These are phyloP conservation scores for Brachynemurus nebulosus DNA, from an alignment of 2,888 invertebrate species.

Conservation along the genomic window DNA sequence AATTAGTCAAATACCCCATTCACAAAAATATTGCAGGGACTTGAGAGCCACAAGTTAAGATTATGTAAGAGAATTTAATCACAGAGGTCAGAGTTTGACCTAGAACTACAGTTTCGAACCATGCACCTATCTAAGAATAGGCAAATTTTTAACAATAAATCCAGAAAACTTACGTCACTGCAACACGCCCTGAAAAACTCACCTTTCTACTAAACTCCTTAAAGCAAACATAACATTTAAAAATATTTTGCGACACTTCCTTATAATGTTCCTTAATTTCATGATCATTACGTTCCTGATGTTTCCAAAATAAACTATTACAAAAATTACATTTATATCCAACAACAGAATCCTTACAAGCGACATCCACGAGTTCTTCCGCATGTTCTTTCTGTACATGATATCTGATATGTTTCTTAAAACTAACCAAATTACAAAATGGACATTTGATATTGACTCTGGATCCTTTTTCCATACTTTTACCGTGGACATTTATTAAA, in stretches of 20 bases:
- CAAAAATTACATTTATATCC: constrained; percentile 18
- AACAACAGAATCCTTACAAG: no score
- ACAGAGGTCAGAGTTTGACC: no score
- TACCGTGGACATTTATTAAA: constrained; percentile 2
- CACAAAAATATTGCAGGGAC: no score
- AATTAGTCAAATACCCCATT: no score
- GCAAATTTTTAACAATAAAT: neutral
- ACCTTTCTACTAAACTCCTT: constrained; percentile 8
- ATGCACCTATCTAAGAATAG: no score
- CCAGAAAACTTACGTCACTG: neutral
- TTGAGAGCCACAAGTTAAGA: no score
- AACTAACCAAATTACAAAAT: constrained; percentile 9
- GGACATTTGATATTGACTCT: constrained; percentile 2
- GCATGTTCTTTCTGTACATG: constrained; percentile 10
- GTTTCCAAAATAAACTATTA: constrained; percentile 16
- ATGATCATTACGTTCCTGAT: constrained; percentile 14
- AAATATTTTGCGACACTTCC: constrained; percentile 5
- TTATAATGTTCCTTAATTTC: constrained; percentile 15
- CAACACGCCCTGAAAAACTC: neutral
- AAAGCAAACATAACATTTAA: constrained; percentile 10
- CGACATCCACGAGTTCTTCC: constrained; percentile 1
- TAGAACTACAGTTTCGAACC: no score
- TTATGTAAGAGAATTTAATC: no score
- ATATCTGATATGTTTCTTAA: constrained; percentile 3
- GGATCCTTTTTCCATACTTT: neutral